phyloP scores from a whole-genome alignment of 2,797 vertebrate species.

The Hypotaenidia philippensis region DNA sequence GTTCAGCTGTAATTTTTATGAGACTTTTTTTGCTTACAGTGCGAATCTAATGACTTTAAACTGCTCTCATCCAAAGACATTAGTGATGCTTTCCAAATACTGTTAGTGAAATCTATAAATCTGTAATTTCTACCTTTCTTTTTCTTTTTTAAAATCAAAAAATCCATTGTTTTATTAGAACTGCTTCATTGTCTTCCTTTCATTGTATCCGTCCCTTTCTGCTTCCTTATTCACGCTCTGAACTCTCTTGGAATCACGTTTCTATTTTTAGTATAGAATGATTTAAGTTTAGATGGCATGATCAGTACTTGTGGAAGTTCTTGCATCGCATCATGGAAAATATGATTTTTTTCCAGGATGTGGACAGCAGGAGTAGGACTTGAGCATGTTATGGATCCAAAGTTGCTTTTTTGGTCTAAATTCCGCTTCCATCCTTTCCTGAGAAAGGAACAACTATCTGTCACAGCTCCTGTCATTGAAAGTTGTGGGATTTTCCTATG shows the following conservation, averaged over 20 bases:
- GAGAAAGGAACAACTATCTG: background rate
- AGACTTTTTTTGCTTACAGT: background rate
- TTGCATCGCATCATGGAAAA: background rate
- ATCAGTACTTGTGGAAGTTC: background rate
- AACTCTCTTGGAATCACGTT: background rate
- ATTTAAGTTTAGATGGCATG: background rate
- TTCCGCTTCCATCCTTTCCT: background rate
- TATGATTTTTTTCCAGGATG: background rate
- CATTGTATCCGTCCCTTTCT: background rate
- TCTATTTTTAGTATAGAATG: conserved; percentile 21
- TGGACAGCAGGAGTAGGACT: background rate
- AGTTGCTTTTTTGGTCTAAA: background rate
- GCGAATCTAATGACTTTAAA: background rate
- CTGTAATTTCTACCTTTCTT: background rate
- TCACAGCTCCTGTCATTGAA: background rate
- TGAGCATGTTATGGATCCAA: background rate
- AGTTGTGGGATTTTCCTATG: background rate
- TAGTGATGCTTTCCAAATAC: background rate
- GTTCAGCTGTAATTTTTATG: background rate
- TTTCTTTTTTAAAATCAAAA: background rate
- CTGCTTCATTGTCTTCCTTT: background rate
- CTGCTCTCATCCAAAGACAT: background rate
- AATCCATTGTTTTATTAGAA: background rate
- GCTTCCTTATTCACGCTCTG: background rate
- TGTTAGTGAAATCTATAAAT: background rate